A percentile compares a stretch with the other conserved stretches of the same genome.
These are phyloP conservation scores for Hylaeus anthracinus DNA, from an alignment of 1,140 invertebrate species.

Conservation along the genomic window DNA sequence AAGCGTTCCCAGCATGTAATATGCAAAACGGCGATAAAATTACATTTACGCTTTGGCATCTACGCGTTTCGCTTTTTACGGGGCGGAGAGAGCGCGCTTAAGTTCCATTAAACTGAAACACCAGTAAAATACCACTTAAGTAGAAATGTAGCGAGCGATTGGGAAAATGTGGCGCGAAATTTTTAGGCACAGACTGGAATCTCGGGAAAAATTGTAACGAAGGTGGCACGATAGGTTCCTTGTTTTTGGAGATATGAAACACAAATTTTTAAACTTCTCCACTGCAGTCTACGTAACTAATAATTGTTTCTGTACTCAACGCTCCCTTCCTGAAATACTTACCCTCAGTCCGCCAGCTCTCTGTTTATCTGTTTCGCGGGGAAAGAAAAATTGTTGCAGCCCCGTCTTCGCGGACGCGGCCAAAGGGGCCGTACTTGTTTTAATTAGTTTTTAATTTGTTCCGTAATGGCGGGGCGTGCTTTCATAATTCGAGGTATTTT, in stretches of 20 bases:
- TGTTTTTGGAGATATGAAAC: too few species aligned
- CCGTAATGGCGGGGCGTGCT: slow-evolving; percentile 67
- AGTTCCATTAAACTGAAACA: too few species aligned
- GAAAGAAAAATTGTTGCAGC: slow-evolving; percentile 19
- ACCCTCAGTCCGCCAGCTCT: background rate
- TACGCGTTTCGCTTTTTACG: slow-evolving; percentile 3
- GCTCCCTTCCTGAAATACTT: background rate
- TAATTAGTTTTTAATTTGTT: slow-evolving; percentile 78
- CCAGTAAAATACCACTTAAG: too few species aligned
- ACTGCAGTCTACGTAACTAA: too few species aligned
- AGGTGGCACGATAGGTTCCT: too few species aligned
- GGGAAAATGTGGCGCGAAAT: too few species aligned
- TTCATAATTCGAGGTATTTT: slow-evolving; percentile 71
- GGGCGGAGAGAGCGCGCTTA: too few species aligned
- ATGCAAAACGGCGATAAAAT: slow-evolving; percentile 36
- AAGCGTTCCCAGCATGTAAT: slow-evolving; percentile 18
- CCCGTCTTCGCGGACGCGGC: background rate
- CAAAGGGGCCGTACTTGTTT: slow-evolving; percentile 62
- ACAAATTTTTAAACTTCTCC: too few species aligned
- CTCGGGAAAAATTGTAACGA: too few species aligned
- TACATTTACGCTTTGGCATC: background rate
- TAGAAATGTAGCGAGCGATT: too few species aligned
- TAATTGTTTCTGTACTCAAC: background rate
- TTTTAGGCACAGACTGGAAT: too few species aligned
- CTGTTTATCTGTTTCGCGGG: slow-evolving; percentile 6